These are phyloP conservation scores for Pungitius pungitius DNA, from an alignment of 2,113 vertebrate species.

Conservation along the genomic window DNA sequence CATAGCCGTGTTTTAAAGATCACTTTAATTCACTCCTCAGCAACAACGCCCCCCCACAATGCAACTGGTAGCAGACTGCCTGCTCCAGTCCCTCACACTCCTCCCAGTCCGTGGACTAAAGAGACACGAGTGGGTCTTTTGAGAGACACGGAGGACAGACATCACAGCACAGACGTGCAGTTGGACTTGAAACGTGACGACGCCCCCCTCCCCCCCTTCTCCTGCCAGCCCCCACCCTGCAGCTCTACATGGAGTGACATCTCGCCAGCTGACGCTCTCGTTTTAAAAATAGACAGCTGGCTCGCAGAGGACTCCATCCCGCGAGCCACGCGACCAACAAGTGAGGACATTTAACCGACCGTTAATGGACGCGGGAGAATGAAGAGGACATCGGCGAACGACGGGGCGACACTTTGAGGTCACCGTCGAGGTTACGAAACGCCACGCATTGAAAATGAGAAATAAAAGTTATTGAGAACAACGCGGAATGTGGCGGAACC, in stretches of 20 bases:
- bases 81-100: neutral
- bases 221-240: constrained; percentile 19
- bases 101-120: neutral
- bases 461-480: neutral
- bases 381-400: neutral
- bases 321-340: neutral
- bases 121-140: neutral
- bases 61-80: constrained; percentile 38
- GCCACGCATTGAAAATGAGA: neutral
- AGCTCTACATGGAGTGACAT: constrained; percentile 70
- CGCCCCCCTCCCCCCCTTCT: constrained; percentile 15
- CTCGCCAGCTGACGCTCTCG: constrained; percentile 69
- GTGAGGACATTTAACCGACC: fast-evolving
- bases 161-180: constrained; percentile 13
- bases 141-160: constrained; percentile 4
- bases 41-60: neutral
- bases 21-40: neutral
- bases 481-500: fast-evolving
- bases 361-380: neutral
- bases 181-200: constrained; percentile 69
- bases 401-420: constrained; percentile 33
- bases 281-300: constrained; percentile 74
- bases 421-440: neutral
- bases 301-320: constrained; percentile 39
- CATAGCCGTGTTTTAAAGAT: neutral